Evolutionary conservation across 92 coral and sea anemone species (phyloP).

Genomic region (Galaxea fascicularis): DNA sequence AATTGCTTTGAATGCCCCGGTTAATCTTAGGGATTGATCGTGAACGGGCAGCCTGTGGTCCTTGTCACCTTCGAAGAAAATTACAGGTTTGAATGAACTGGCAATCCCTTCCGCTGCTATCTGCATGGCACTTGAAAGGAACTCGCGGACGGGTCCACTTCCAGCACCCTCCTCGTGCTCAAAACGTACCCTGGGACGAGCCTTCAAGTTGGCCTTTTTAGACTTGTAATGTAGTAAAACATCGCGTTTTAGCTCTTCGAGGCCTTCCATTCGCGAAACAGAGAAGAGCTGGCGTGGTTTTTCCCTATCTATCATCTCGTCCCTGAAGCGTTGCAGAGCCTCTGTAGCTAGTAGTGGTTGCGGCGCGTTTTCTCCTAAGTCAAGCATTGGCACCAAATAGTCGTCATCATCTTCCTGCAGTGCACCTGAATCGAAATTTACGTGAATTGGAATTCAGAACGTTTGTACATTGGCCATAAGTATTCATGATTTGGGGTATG

Average conservation of each 20-base stretch:
- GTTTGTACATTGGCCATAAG: neutral
- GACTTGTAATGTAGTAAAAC: conserved; percentile 25
- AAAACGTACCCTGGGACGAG: conserved; percentile 41
- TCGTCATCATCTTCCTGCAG: conserved; percentile 32
- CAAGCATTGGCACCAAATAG: conserved; percentile 1
- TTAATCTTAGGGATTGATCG: conserved; percentile 46
- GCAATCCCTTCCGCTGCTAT: conserved; percentile 58
- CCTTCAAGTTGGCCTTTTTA: conserved; percentile 19
- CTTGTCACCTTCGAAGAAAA: conserved; percentile 62
- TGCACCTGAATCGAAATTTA: conserved; percentile 20
- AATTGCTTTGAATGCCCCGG: conserved; percentile 54
- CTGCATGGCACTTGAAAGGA: conserved; percentile 49
- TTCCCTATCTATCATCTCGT: neutral
- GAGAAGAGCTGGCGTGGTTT: conserved; percentile 10
- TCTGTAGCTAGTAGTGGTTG: conserved; percentile 12
- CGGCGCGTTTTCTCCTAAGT: neutral
- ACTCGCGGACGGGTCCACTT: conserved; percentile 58
- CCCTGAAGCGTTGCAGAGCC: conserved; percentile 25
- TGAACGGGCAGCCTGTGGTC: conserved; percentile 69
- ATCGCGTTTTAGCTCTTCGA: conserved; percentile 22
- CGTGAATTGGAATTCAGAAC: neutral
- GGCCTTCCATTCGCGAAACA: conserved; percentile 30
- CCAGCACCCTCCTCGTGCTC: conserved; percentile 73
- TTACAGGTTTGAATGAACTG: conserved; percentile 36
- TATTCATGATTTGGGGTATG: neutral